Conservation (phyloP, 2,888 invertebrate genomes). For the Aethes cnicana region DNA sequence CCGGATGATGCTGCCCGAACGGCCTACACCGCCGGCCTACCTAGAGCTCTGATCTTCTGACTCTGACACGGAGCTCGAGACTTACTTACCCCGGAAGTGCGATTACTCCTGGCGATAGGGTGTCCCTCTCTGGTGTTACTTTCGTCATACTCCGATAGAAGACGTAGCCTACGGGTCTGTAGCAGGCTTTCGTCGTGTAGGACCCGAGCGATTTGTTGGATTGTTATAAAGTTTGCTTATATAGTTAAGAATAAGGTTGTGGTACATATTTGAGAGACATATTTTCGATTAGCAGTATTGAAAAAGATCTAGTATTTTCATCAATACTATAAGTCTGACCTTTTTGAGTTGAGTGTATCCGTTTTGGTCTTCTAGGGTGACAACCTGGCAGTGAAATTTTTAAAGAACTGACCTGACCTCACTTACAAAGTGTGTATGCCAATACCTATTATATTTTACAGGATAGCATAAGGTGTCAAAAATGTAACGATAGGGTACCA, state of each 20-base stretch:
- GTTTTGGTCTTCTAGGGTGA: conserved; percentile 25
- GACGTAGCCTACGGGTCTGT: conserved; percentile 41
- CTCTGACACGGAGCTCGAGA: conserved; percentile 73
- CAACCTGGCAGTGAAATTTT: conserved; percentile 41
- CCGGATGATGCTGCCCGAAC: conserved; percentile 74
- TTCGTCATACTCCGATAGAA: conserved; percentile 45
- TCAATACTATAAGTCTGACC: conserved; percentile 65
- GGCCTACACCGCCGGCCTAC: conserved; percentile 82
- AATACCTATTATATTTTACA: conserved; percentile 47
- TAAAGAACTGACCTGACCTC: conserved; percentile 38
- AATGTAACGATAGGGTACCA: conserved; percentile 74
- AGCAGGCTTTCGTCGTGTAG: conserved; percentile 59
- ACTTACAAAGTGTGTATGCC: conserved; percentile 40
- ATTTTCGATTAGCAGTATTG: conserved; percentile 77
- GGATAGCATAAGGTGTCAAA: conserved; percentile 71
- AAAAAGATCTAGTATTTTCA: conserved; percentile 70
- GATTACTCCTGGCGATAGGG: conserved; percentile 55
- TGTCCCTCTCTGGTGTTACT: conserved; percentile 47
- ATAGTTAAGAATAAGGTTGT: conserved; percentile 75
- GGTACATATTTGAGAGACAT: conserved; percentile 77
- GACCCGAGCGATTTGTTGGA: conserved; percentile 64
- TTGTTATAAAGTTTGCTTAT: conserved; percentile 72
- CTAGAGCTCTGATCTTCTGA: conserved; percentile 78
- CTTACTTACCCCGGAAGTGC: conserved; percentile 58
- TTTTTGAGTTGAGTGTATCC: conserved; percentile 22